Conservation (phyloP, 2,888 invertebrate species). For the Adela reaumurella region DNA sequence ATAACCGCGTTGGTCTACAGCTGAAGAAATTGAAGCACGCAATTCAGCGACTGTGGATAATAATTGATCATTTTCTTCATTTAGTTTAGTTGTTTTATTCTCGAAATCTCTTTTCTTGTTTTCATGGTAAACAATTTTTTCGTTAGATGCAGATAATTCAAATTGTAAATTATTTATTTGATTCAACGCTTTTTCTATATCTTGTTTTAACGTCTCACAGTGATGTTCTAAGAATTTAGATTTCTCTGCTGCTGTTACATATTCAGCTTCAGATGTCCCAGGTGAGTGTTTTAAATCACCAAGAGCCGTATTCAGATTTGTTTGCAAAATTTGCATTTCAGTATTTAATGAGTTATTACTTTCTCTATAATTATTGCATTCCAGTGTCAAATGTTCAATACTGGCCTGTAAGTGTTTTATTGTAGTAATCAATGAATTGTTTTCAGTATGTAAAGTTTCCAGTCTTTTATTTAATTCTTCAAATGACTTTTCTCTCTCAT, state of each 20-base stretch:
- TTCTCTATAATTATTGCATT: background rate
- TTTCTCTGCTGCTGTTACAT: constrained; percentile 19
- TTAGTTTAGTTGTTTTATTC: constrained; percentile 30
- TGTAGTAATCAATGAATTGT: background rate
- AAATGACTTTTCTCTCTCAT: constrained; percentile 22
- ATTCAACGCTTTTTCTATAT: constrained; percentile 32
- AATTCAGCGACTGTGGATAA: constrained; percentile 43
- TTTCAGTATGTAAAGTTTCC: constrained; percentile 12
- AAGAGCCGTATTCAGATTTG: background rate
- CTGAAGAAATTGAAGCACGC: constrained; percentile 41
- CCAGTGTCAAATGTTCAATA: background rate
- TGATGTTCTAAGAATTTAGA: constrained; percentile 24
- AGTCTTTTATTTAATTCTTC: constrained; percentile 20
- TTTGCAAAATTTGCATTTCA: background rate
- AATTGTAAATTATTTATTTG: constrained; percentile 29
- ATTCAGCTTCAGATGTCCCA: background rate
- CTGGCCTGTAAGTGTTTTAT: background rate
- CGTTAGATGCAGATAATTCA: constrained; percentile 20
- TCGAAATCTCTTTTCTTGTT: constrained; percentile 28
- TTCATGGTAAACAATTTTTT: constrained; percentile 19
- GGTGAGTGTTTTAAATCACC: background rate
- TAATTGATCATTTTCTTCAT: constrained; percentile 40
- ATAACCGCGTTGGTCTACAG: constrained; percentile 63
- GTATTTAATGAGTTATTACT: background rate
- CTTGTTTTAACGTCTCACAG: constrained; percentile 22